These are phyloP conservation scores for Esox masquinongy DNA, from an alignment of 2,797 vertebrate species.

Conservation along the genomic window DNA sequence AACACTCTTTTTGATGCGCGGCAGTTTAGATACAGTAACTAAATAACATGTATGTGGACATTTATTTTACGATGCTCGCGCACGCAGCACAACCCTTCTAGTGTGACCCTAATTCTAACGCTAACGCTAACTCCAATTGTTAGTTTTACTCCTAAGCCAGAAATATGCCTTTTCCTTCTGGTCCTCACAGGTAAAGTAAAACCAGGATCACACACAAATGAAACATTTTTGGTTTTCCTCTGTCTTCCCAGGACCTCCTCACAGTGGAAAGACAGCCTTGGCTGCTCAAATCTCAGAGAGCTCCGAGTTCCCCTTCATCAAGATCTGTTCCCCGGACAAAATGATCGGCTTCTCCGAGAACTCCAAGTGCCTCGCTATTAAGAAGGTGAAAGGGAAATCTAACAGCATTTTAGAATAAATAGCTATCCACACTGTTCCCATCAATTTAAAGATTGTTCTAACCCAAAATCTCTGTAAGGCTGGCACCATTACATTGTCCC, in stretches of 20 bases:
- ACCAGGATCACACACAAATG: background rate
- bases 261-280: conserved; percentile 94
- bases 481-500: background rate
- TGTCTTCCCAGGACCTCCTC: conserved; percentile 83
- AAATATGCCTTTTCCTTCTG: too few species aligned
- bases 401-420: background rate
- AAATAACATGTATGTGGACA: too few species aligned
- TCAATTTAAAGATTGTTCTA: background rate
- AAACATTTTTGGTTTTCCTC: background rate
- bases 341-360: conserved; percentile 97
- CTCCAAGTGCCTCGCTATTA: conserved; percentile 97
- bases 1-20: too few species aligned
- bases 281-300: conserved; percentile 95
- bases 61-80: too few species aligned
- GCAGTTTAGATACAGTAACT: too few species aligned
- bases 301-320: conserved; percentile 97
- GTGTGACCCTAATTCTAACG: too few species aligned
- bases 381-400: conserved; percentile 79
- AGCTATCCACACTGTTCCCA: background rate
- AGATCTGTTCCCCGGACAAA: conserved; percentile 98
- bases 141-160: too few species aligned
- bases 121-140: too few species aligned
- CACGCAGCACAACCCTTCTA: too few species aligned
- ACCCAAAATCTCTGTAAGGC: background rate
- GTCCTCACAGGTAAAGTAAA: too few species aligned